Evolutionary conservation across 2,113 vertebrate genomes (phyloP), one percentile per base, ranked within the genome.

Genomic region (Aegotheles bennettii): DNA sequence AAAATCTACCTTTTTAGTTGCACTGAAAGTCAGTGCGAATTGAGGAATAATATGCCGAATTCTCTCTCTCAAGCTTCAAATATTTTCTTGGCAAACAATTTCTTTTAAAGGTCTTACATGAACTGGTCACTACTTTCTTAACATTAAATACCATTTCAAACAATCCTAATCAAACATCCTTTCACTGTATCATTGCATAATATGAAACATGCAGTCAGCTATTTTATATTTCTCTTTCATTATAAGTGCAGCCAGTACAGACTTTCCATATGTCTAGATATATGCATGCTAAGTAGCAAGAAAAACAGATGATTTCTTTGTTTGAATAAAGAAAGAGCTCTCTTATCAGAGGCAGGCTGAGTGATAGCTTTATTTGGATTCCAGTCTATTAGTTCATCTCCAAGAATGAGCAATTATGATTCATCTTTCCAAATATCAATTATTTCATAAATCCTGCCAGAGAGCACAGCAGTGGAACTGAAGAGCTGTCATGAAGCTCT

Each of bases 381-480:
- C 70, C 73, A 82, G 47, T 80, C 51, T 73, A 50, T 84, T 84
- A 76, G 87, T 94, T 92, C 50, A 71, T 84, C 84, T 91, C 48
- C 23, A 7, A 82, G 87, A 91, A 63, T 93, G 84, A 82, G 74
- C 76, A 82, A 63, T 96, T 95, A 89, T 78, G 75, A 95, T 91
- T 89, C 50, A 79, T 87, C 61, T 91, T 87, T 84, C 50, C 61
- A 94, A 96, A 93, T 84, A 81, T 31, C 69, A 73, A 65, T 68
- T 81, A 63, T 87, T 89, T 94, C 33, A 81, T 82, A 88, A 92
- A 84, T 93, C 86, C 67, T 84, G 29, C 31, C 2, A 3, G n/a
- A 73, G 36, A 71, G 68, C 56, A 60, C 73, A 93, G 71, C 69
- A 73, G 74, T 76, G 38, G 61, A 82, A 78, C 57, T 75, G n/a